Conservation (phyloP, 1,140 invertebrate species). For the Drosophila baimaii region DNA sequence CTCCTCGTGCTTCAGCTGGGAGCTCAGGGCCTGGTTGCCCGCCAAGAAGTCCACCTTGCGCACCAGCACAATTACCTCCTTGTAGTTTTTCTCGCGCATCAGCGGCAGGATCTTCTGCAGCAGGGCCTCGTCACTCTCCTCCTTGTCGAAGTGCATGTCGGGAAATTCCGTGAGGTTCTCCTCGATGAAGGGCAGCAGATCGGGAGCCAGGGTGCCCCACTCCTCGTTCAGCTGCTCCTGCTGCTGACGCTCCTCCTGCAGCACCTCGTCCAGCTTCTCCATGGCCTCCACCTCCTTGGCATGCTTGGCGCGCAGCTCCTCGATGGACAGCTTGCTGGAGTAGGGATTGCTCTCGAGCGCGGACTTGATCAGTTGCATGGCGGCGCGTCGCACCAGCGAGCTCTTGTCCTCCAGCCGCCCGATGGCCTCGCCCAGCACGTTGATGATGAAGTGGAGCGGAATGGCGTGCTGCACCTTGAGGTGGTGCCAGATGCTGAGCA, state of each 20-base stretch:
- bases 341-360: slow-evolving; percentile 93
- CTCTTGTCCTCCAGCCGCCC: slow-evolving; percentile 91
- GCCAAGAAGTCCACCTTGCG: slow-evolving; percentile 70
- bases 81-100: slow-evolving; percentile 69
- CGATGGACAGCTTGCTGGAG: slow-evolving; percentile 86
- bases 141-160: slow-evolving; percentile 62
- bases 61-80: slow-evolving; percentile 64
- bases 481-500: slow-evolving; percentile 90
- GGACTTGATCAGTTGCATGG: slow-evolving; percentile 90
- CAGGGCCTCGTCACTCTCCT: slow-evolving; percentile 73
- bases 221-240: slow-evolving; percentile 84
- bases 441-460: slow-evolving; percentile 88
- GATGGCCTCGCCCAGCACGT: slow-evolving; percentile 87
- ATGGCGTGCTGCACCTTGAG: slow-evolving; percentile 90
- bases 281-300: slow-evolving; percentile 86
- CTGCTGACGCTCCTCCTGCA: slow-evolving; percentile 84
- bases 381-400: slow-evolving; percentile 90
- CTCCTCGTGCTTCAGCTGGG: slow-evolving; percentile 62
- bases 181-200: slow-evolving; percentile 84
- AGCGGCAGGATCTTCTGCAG: slow-evolving; percentile 59
- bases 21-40: slow-evolving; percentile 63
- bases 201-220: slow-evolving; percentile 71
- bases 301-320: slow-evolving; percentile 86
- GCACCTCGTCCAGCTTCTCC: slow-evolving; percentile 86
- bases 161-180: slow-evolving; percentile 74